These are phyloP conservation scores for Andrena camellia DNA, from an alignment of 2,888 invertebrate species.

Conservation along the genomic window DNA sequence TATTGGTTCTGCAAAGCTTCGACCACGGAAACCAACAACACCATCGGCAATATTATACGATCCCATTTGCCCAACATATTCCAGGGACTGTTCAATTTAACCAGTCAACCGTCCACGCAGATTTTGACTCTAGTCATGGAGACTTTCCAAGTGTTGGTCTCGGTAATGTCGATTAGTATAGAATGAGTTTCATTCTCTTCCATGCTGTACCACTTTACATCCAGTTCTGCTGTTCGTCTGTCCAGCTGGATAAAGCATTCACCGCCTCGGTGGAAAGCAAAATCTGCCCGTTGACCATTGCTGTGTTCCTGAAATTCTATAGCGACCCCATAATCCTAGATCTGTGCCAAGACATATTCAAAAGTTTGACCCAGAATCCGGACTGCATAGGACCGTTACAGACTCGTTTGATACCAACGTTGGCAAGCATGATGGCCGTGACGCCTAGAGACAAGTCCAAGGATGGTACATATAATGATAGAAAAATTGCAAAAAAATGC, in stretches of 20 bases:
- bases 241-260: conserved; percentile 88
- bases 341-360: conserved; percentile 88
- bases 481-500: too few relatives aligned
- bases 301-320: conserved; percentile 89
- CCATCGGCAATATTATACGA: conserved; percentile 75
- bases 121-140: conserved; percentile 81
- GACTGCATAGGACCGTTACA: conserved; percentile 88
- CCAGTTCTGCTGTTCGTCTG: conserved; percentile 38
- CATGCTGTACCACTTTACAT: background rate
- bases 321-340: conserved; percentile 88
- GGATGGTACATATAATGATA: conserved; percentile 74
- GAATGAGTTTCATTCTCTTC: background rate
- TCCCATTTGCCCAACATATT: conserved; percentile 81
- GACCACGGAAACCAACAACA: conserved; percentile 64
- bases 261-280: conserved; percentile 88
- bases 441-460: conserved; percentile 77
- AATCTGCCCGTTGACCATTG: conserved; percentile 89
- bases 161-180: conserved; percentile 71
- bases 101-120: conserved; percentile 79
- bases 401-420: conserved; percentile 89
- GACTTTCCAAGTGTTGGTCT: conserved; percentile 78
- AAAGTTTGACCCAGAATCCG: conserved; percentile 88
- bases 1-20: conserved; percentile 85
- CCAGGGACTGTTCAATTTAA: conserved; percentile 80
- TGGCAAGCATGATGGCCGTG: conserved; percentile 87